Evolutionary conservation across 2,797 vertebrate species (phyloP).

Genomic region (Amblyraja radiata): DNA sequence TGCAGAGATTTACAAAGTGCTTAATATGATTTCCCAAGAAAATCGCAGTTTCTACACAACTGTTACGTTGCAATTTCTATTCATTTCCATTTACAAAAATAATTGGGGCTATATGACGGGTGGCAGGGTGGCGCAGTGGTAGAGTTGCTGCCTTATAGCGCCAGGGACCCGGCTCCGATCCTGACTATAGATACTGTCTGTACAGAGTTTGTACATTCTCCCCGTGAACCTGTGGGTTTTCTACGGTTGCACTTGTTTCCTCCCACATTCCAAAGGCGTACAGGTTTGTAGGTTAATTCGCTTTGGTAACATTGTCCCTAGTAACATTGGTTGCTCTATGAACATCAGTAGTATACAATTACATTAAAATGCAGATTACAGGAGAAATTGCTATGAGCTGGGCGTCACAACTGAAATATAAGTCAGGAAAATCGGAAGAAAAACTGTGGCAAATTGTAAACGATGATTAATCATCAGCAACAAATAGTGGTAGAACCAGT

Average conservation of each 20-base stretch:
- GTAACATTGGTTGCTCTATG: too few relatives aligned
- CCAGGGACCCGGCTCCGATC: too few relatives aligned
- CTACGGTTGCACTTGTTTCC: too few relatives aligned
- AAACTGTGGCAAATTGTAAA: background rate
- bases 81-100: background rate
- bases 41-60: background rate
- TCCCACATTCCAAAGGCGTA: too few relatives aligned
- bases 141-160: too few relatives aligned
- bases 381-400: background rate
- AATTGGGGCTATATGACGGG: too few relatives aligned
- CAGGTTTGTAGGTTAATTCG: too few relatives aligned
- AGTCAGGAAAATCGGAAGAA: background rate
- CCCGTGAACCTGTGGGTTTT: too few relatives aligned
- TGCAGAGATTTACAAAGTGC: background rate
- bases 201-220: too few relatives aligned
- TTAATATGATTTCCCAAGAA: background rate
- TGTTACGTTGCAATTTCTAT: background rate
- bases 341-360: background rate
- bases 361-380: background rate
- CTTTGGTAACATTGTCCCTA: too few relatives aligned
- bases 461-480: background rate
- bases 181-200: too few relatives aligned
- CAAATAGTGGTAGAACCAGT: background rate
- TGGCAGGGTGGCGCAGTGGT: too few relatives aligned
- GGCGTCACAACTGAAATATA: background rate